Evolutionary conservation across 2,797 vertebrate species (phyloP).

Genomic region (Hemibagrus guttatus): DNA sequence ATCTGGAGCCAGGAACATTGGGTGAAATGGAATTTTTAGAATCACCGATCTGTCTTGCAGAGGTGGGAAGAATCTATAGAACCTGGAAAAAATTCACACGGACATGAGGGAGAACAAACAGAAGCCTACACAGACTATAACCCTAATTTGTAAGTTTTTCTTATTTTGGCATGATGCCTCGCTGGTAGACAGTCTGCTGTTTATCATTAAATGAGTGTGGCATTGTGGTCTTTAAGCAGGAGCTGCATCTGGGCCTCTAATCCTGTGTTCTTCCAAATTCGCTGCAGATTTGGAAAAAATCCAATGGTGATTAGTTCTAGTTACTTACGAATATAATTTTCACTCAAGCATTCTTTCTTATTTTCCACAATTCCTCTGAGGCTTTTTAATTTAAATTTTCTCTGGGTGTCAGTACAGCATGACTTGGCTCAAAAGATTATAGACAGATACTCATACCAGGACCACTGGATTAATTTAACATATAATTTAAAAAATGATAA

Average conservation of each 20-base stretch:
- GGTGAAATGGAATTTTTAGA: background rate
- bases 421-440: background rate
- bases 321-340: background rate
- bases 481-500: background rate
- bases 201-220: conserved; percentile 5
- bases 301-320: conserved; percentile 1
- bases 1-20: background rate
- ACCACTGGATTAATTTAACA: background rate
- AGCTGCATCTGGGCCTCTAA: conserved; percentile 13
- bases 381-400: background rate
- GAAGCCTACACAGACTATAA: background rate
- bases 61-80: background rate
- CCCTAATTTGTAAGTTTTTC: background rate
- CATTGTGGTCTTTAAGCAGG: conserved; percentile 6
- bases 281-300: background rate
- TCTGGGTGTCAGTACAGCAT: background rate
- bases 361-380: background rate
- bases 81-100: background rate
- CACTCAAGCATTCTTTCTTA: background rate
- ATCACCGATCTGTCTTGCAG: background rate
- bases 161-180: background rate
- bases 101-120: background rate
- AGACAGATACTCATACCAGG: background rate
- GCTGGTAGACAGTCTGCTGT: background rate
- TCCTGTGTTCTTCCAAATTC: conserved; percentile 9